Conservation (phyloP, 2,113 vertebrate species). For the Chloroceryle aenea region DNA sequence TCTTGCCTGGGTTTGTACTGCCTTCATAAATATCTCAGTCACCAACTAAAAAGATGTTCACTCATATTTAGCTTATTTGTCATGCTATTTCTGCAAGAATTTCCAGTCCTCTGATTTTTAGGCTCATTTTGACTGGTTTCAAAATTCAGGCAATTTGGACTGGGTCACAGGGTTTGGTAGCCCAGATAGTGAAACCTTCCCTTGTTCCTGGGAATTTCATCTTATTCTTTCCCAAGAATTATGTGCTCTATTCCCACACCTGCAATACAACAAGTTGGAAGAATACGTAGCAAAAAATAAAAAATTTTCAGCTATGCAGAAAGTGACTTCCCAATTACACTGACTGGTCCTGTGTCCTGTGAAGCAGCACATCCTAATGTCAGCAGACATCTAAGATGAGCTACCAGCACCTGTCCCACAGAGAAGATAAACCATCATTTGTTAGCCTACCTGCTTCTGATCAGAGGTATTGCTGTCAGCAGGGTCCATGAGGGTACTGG, state of each 20-base stretch:
- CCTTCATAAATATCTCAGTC: not conserved
- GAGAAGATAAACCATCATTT: not conserved
- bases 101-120: not conserved
- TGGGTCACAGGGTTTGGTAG: not conserved
- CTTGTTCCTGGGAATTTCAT: not conserved
- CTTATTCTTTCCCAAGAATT: not conserved
- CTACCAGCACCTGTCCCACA: not conserved
- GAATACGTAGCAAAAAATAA: not conserved
- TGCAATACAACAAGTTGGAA: not conserved
- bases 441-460: not conserved
- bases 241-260: not conserved
- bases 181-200: not conserved
- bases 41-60: not conserved
- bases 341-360: not conserved
- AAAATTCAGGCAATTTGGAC: not conserved
- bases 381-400: not conserved
- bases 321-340: not conserved
- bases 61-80: not conserved
- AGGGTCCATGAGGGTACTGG: fast-evolving
- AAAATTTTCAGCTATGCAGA: not conserved
- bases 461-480: fast-evolving
- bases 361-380: not conserved
- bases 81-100: not conserved
- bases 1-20: not conserved
- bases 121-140: not conserved